These are phyloP conservation scores for Sebastes melanostomus DNA, from an alignment of 2,797 vertebrate genomes.

Conservation along the genomic window DNA sequence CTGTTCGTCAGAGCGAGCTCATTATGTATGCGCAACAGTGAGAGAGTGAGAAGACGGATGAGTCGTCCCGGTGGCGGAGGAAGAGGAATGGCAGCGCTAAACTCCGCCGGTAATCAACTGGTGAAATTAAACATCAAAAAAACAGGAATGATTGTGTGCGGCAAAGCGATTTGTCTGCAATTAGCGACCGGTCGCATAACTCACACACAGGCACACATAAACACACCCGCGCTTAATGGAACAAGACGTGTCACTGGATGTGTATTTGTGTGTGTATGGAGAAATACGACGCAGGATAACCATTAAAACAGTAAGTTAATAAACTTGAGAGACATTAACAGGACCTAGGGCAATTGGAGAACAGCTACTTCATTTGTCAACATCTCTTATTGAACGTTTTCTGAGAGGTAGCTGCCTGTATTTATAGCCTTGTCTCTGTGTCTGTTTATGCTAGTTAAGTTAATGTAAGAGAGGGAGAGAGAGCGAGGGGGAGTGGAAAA, in stretches of 20 bases:
- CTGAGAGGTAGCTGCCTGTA: constrained; percentile 65
- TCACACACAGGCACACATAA: constrained; percentile 70
- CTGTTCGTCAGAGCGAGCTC: constrained; percentile 78
- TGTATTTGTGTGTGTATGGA: constrained; percentile 41
- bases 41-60: constrained; percentile 76
- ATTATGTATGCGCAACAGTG: constrained; percentile 78
- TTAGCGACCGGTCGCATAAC: constrained; percentile 80
- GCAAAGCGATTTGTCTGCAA: constrained; percentile 87
- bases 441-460: constrained; percentile 63
- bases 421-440: constrained; percentile 64
- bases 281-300: constrained; percentile 67
- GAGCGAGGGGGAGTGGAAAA: constrained; percentile 2
- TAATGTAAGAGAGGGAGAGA: neutral
- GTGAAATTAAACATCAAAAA: constrained; percentile 87
- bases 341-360: constrained; percentile 68
- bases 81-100: constrained; percentile 78
- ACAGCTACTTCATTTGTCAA: constrained; percentile 73
- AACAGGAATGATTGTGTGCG: constrained; percentile 85
- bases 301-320: constrained; percentile 80
- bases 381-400: constrained; percentile 70
- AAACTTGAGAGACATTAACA: constrained; percentile 76
- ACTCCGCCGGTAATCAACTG: constrained; percentile 83
- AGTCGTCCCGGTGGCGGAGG: constrained; percentile 71
- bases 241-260: constrained; percentile 57
- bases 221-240: constrained; percentile 68